phyloP scores from a whole-genome alignment of 2,888 invertebrate species.

The Andricus quercusramuli region DNA sequence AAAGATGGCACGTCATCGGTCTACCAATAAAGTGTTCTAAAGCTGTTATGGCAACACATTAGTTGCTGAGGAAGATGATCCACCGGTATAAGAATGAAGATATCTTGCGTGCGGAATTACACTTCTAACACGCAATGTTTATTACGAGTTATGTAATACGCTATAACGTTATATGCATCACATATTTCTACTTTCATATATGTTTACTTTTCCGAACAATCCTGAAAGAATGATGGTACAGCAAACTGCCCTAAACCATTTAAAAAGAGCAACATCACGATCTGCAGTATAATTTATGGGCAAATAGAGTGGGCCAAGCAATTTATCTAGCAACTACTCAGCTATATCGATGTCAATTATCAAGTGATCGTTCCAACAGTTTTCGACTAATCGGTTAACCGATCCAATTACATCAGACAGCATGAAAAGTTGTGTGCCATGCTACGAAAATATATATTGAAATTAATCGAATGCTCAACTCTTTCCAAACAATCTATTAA shows the following conservation, averaged over 20 bases:
- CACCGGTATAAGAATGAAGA: not conserved
- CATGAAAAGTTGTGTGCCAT: constrained; percentile 21
- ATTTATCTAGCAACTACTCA: constrained; percentile 10
- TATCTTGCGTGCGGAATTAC: not conserved
- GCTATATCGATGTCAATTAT: constrained; percentile 29
- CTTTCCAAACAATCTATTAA: constrained; percentile 12
- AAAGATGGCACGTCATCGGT: not conserved
- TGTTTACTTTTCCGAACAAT: not conserved
- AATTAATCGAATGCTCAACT: constrained; percentile 15
- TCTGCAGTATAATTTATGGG: constrained; percentile 9
- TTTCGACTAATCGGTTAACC: constrained; percentile 19
- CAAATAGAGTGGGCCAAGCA: constrained; percentile 19
- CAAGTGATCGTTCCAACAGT: constrained; percentile 10
- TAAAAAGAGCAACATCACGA: not conserved
- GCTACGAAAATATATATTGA: constrained; percentile 19
- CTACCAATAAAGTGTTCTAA: not conserved
- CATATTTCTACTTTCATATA: not conserved
- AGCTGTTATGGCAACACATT: not conserved
- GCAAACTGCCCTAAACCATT: not conserved
- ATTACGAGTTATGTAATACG: constrained; percentile 1
- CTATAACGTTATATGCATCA: no score
- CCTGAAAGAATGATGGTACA: not conserved
- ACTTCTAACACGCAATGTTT: constrained; percentile 2
- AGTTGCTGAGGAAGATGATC: constrained; percentile 1
- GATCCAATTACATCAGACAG: constrained; percentile 31